phyloP scores from a whole-genome alignment of 2,113 vertebrate genomes.

The Perca fluviatilis region DNA sequence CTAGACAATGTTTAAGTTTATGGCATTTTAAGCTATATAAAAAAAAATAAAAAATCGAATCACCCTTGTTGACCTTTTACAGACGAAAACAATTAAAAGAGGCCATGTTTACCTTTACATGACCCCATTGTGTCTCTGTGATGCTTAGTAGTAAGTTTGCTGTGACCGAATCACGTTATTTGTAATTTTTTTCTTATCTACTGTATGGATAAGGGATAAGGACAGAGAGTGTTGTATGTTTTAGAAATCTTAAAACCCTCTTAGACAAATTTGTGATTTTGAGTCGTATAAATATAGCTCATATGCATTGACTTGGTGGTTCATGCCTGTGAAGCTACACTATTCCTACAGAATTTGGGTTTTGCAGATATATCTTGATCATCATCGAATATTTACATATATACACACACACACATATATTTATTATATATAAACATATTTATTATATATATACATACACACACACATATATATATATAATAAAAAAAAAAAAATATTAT shows the following conservation, averaged over 20 bases:
- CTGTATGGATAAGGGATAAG: too few relatives aligned
- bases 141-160: neutral
- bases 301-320: neutral
- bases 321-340: neutral
- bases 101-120: neutral
- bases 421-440: too few relatives aligned
- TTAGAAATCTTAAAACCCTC: neutral
- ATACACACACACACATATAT: too few relatives aligned
- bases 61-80: neutral
- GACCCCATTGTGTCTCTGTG: conserved; percentile 5
- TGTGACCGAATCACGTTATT: neutral
- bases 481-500: too few relatives aligned
- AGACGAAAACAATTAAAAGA: neutral
- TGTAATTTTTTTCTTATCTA: neutral
- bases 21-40: too few relatives aligned
- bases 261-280: neutral
- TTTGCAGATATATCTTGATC: neutral
- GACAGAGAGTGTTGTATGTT: neutral
- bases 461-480: too few relatives aligned
- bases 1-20: too few relatives aligned
- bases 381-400: neutral
- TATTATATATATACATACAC: too few relatives aligned
- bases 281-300: neutral
- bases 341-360: neutral
- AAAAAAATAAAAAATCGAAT: too few relatives aligned